Conservation (phyloP, 2,888 invertebrate species). For the Amphimallon solstitiale region DNA sequence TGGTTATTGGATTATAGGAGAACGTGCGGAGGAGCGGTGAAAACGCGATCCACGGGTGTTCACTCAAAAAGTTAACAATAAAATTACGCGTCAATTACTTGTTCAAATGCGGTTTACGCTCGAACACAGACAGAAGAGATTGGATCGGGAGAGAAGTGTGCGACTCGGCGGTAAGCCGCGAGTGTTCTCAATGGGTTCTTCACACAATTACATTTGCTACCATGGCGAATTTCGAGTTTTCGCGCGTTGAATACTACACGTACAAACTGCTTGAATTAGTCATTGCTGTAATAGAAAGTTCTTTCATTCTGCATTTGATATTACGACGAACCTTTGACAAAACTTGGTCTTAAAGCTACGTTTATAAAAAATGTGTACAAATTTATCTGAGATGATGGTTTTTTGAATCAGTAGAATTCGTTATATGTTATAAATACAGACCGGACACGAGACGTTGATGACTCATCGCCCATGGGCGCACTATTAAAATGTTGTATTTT, state of each 20-base stretch:
- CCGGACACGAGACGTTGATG: no score
- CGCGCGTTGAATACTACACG: neutral
- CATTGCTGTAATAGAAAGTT: no score
- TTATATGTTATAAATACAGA: no score
- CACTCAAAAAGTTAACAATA: slow-evolving; percentile 39
- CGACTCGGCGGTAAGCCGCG: slow-evolving; percentile 29
- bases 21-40: neutral
- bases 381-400: no score
- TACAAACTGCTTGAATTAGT: no score
- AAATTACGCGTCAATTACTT: slow-evolving; percentile 39
- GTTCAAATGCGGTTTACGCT: slow-evolving; percentile 40
- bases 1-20: slow-evolving; percentile 9
- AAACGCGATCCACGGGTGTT: slow-evolving; percentile 8
- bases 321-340: no score
- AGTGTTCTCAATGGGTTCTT: slow-evolving; percentile 26
- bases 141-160: slow-evolving; percentile 6
- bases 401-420: no score
- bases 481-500: no score
- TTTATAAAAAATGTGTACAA: no score
- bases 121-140: slow-evolving; percentile 12
- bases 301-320: no score
- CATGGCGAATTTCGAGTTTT: neutral
- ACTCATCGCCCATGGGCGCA: no score
- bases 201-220: neutral
- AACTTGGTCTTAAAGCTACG: no score